phyloP scores from a whole-genome alignment of 2,888 invertebrate species.

The Lepas anatifera region DNA sequence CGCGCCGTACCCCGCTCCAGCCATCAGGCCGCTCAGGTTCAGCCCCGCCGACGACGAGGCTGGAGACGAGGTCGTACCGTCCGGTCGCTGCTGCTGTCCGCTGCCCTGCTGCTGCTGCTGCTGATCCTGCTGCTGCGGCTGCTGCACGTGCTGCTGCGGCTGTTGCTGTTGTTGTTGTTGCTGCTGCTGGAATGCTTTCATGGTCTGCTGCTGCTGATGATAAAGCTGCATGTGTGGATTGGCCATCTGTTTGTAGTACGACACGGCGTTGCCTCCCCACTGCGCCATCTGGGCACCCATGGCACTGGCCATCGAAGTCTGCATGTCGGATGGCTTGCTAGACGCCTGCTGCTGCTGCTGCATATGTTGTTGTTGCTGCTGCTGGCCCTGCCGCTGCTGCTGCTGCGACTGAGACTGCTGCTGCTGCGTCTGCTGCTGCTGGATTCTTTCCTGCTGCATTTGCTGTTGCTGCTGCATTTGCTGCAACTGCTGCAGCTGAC shows the following conservation, averaged over 20 bases:
- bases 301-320: not conserved
- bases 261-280: not conserved
- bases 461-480: not conserved
- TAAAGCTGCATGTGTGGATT: constrained; percentile 7
- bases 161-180: not conserved
- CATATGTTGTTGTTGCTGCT: not conserved
- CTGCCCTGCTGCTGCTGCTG: not conserved
- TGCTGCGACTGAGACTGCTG: not conserved
- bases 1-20: not conserved
- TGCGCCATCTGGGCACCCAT: not conserved
- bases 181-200: not conserved
- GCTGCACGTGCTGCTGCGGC: not conserved
- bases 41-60: not conserved
- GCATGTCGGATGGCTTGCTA: not conserved
- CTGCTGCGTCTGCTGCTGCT: not conserved
- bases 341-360: not conserved
- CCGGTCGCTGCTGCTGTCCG: not conserved
- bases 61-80: not conserved
- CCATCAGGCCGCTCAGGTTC: not conserved
- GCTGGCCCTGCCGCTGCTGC: not conserved
- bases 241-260: constrained; percentile 13
- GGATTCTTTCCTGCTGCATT: not conserved
- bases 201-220: constrained; percentile 7
- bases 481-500: not conserved
- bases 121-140: not conserved